Percentiles rank a stretch among this genome's conserved stretches.
Evolutionary conservation across 2,888 invertebrate genomes (phyloP).

Genomic region (Rutpela maculata): DNA sequence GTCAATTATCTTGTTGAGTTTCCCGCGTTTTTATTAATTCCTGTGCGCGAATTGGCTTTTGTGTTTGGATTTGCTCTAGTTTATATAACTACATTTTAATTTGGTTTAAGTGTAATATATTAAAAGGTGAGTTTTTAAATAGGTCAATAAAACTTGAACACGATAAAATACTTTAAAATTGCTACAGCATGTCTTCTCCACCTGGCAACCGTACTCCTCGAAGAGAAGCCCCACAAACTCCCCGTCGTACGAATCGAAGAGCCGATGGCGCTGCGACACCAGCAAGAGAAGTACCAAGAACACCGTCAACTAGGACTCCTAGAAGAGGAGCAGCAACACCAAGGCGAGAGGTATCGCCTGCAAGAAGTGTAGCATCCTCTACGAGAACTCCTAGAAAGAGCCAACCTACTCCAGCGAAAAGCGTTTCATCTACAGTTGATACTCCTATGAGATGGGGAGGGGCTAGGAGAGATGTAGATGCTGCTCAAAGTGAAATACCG

Average conservation of each 20-base stretch:
- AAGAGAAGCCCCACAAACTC: conserved; percentile 53
- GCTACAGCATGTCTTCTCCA: conserved; percentile 53
- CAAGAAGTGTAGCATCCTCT: conserved; percentile 51
- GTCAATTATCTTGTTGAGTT: background rate
- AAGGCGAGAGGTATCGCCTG: conserved; percentile 46
- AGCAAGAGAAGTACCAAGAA: conserved; percentile 44
- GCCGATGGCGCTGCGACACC: conserved; percentile 52
- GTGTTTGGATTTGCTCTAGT: background rate
- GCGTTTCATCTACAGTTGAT: conserved; percentile 61
- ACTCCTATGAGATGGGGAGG: conserved; percentile 75
- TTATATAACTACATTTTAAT: background rate
- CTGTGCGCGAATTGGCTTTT: background rate
- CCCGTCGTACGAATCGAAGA: conserved; percentile 37
- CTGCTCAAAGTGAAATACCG: conserved; percentile 67
- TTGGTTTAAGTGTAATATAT: background rate
- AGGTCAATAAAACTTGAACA: background rate
- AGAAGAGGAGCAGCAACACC: conserved; percentile 53
- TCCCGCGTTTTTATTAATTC: conserved; percentile 18
- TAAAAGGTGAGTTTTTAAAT: conserved; percentile 2
- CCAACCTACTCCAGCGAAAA: conserved; percentile 63
- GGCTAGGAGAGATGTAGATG: conserved; percentile 67
- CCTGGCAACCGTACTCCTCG: conserved; percentile 41
- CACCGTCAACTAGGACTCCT: conserved; percentile 38
- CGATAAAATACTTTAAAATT: background rate
- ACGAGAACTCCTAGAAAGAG: conserved; percentile 58